These are phyloP conservation scores for Drosophila meridionalis DNA, from an alignment of 2,888 invertebrate species.

Conservation along the genomic window DNA sequence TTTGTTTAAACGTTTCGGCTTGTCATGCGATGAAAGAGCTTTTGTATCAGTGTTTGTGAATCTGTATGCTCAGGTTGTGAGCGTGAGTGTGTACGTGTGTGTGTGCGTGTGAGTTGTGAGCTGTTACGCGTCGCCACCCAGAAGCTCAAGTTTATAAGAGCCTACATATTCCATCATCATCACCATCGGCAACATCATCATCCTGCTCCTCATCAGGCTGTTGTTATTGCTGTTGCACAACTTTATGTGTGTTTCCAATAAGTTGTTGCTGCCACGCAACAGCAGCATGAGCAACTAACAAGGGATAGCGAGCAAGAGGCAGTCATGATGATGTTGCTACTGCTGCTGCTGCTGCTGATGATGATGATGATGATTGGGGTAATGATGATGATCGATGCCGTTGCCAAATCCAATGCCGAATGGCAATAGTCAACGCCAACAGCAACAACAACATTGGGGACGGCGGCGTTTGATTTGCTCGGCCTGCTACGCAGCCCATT, in stretches of 20 bases:
- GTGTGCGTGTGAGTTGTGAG: constrained; percentile 48
- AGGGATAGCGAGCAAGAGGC: constrained; percentile 52
- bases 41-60: constrained; percentile 34
- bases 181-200: constrained; percentile 67
- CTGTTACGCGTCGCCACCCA: constrained; percentile 83
- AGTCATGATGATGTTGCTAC: constrained; percentile 24
- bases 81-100: not conserved
- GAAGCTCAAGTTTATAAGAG: constrained; percentile 81
- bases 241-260: constrained; percentile 52
- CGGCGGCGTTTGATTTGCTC: constrained; percentile 72
- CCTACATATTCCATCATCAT: constrained; percentile 78
- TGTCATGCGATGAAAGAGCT: constrained; percentile 75
- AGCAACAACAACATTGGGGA: constrained; percentile 17
- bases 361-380: constrained; percentile 19
- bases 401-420: constrained; percentile 49
- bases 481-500: constrained; percentile 70
- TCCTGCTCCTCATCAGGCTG: constrained; percentile 21
- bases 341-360: not conserved
- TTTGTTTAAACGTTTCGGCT: constrained; percentile 72
- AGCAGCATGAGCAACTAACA: constrained; percentile 37
- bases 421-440: constrained; percentile 51
- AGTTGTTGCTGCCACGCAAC: constrained; percentile 72
- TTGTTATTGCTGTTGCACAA: constrained; percentile 12
- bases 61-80: constrained; percentile 10
- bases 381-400: constrained; percentile 42